Evolutionary conservation across 2,113 vertebrate species (phyloP).

Genomic region (Labeo rohita): DNA sequence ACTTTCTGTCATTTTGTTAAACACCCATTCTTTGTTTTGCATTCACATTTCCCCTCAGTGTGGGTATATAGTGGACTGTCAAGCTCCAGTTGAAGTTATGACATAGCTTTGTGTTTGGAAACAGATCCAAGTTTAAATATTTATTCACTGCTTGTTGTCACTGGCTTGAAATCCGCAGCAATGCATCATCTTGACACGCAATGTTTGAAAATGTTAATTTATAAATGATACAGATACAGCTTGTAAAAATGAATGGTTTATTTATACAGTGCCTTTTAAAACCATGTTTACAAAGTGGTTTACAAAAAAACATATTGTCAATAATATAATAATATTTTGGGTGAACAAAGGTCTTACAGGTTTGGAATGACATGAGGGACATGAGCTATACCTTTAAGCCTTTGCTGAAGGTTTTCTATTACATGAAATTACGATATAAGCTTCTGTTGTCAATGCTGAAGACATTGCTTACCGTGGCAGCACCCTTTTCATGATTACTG

Average conservation of each 20-base stretch:
- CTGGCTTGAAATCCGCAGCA: background rate
- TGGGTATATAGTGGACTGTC: background rate
- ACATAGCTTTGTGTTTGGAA: background rate
- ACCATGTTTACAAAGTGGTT: background rate
- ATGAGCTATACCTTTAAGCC: constrained; percentile 48
- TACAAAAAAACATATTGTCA: background rate
- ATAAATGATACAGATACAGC: background rate
- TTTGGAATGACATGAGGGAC: background rate
- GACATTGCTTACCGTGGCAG: constrained; percentile 45
- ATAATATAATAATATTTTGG: too few species aligned
- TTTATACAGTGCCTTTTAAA: background rate
- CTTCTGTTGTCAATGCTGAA: constrained; percentile 53
- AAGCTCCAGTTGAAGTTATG: background rate
- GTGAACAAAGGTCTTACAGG: background rate
- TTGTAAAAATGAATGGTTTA: background rate
- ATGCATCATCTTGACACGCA: background rate
- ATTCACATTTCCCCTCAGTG: too few species aligned
- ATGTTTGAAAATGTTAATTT: background rate
- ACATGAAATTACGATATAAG: constrained; percentile 66
- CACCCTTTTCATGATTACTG: background rate
- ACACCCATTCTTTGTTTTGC: too few species aligned
- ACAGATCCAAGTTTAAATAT: background rate
- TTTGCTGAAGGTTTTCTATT: constrained; percentile 63
- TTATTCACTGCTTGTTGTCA: background rate
- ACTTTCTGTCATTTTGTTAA: background rate